These are phyloP conservation scores for Ischnura elegans DNA, from an alignment of 2,888 invertebrate genomes.

Conservation along the genomic window DNA sequence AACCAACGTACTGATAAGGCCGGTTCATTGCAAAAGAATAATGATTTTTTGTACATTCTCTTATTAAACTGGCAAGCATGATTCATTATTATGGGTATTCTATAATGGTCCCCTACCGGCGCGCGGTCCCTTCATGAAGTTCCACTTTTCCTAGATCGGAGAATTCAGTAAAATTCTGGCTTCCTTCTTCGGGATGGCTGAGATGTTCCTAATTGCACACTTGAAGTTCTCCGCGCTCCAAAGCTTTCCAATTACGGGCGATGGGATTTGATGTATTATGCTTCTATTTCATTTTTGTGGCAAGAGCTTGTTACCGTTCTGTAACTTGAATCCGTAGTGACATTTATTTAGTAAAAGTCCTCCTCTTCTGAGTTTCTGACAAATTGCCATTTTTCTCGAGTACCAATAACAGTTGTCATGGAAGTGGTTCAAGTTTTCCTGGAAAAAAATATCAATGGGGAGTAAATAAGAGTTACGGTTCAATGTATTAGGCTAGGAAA, in stretches of 20 bases:
- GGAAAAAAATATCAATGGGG: background rate
- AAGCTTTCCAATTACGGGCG: background rate
- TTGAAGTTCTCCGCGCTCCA: background rate
- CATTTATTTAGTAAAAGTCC: conserved; percentile 9
- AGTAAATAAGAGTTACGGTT: background rate
- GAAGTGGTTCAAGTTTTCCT: background rate
- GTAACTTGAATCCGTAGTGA: background rate
- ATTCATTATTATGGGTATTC: background rate
- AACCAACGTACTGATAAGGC: background rate
- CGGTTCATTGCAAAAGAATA: background rate
- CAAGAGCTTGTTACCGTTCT: background rate
- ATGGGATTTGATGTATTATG: conserved; percentile 12
- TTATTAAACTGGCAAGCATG: background rate
- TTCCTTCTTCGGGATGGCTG: background rate
- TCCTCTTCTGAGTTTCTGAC: background rate
- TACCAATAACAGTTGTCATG: background rate
- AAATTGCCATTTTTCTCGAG: background rate
- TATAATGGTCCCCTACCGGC: background rate
- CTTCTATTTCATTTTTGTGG: background rate
- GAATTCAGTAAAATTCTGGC: background rate
- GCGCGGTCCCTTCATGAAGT: background rate
- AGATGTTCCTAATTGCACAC: background rate
- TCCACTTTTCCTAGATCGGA: background rate
- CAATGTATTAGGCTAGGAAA: background rate
- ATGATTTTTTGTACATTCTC: background rate